A percentile compares a stretch with the other conserved stretches of the same genome.
phyloP scores from a whole-genome alignment of 2,888 invertebrate genomes.

The Kuschelorhynchus macadamiae region DNA sequence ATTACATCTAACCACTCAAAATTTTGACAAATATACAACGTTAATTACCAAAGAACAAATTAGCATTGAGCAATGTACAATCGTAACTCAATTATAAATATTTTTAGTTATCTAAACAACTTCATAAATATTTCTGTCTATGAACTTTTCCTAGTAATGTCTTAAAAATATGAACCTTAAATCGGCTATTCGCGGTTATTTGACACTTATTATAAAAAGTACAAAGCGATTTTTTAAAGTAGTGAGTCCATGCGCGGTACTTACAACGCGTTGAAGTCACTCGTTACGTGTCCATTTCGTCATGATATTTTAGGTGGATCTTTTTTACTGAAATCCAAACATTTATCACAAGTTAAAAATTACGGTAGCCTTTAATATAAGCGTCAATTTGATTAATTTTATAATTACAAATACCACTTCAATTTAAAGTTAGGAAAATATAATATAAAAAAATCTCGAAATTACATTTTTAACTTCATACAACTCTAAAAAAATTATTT shows the following conservation, averaged over 20 bases:
- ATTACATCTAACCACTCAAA: conserved; percentile 42
- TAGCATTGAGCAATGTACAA: conserved; percentile 68
- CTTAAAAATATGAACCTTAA: conserved; percentile 68
- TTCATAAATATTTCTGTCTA: conserved; percentile 58
- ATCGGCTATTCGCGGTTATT: conserved; percentile 61
- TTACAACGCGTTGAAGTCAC: conserved; percentile 48
- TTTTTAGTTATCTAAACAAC: conserved; percentile 65
- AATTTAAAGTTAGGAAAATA: too few relatives aligned
- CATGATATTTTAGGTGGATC: conserved; percentile 32
- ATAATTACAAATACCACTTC: too few relatives aligned
- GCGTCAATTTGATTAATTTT: too few relatives aligned
- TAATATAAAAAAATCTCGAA: background rate
- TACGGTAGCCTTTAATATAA: too few relatives aligned
- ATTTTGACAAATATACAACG: conserved; percentile 49
- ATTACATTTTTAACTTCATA: background rate
- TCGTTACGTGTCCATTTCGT: conserved; percentile 47
- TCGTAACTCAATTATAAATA: conserved; percentile 65
- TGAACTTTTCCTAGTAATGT: conserved; percentile 59
- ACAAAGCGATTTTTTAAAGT: conserved; percentile 64
- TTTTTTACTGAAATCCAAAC: conserved; percentile 15
- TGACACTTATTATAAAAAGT: conserved; percentile 67
- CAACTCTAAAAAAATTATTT: too few relatives aligned
- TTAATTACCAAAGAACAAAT: conserved; percentile 58
- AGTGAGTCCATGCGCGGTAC: conserved; percentile 45
- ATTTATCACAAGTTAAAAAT: conserved; percentile 15